Conservation (phyloP, 2,888 invertebrate species). For the Brachyopa scutellaris region DNA sequence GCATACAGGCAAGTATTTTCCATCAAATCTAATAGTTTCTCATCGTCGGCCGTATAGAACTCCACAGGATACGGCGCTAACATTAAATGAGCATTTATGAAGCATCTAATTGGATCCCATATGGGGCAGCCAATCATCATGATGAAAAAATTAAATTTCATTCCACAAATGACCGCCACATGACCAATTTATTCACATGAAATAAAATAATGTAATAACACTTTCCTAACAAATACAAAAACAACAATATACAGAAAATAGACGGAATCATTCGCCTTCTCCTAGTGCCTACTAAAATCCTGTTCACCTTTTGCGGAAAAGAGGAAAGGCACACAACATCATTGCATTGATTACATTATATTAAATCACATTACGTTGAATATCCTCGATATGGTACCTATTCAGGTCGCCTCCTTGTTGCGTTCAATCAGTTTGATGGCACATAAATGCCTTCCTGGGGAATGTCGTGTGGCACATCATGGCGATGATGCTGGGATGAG, state of each 20-base stretch:
- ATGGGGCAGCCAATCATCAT: constrained; percentile 34
- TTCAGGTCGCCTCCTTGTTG: constrained; percentile 45
- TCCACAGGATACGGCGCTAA: too few relatives aligned
- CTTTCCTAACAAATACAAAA: too few relatives aligned
- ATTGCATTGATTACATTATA: constrained; percentile 70
- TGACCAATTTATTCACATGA: constrained; percentile 38
- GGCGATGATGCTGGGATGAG: too few relatives aligned
- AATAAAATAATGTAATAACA: constrained; percentile 47
- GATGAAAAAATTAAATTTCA: constrained; percentile 33
- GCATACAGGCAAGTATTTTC: too few relatives aligned
- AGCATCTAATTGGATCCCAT: constrained; percentile 29
- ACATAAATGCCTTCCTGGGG: constrained; percentile 57
- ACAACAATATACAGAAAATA: not conserved
- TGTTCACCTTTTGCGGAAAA: constrained; percentile 31
- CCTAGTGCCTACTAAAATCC: constrained; percentile 8
- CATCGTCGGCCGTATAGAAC: too few relatives aligned
- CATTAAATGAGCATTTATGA: too few relatives aligned
- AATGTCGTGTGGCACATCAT: constrained; percentile 29
- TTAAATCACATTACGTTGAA: constrained; percentile 69
- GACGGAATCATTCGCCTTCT: not conserved
- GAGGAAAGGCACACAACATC: constrained; percentile 48
- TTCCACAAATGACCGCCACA: constrained; percentile 40
- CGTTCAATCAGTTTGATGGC: constrained; percentile 72
- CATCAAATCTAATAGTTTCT: too few relatives aligned
- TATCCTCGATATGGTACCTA: constrained; percentile 65